A percentile compares a stretch with the other conserved stretches of the same genome.
Conservation (phyloP, 1,140 invertebrate genomes). For the Oncopeltus fasciatus region DNA sequence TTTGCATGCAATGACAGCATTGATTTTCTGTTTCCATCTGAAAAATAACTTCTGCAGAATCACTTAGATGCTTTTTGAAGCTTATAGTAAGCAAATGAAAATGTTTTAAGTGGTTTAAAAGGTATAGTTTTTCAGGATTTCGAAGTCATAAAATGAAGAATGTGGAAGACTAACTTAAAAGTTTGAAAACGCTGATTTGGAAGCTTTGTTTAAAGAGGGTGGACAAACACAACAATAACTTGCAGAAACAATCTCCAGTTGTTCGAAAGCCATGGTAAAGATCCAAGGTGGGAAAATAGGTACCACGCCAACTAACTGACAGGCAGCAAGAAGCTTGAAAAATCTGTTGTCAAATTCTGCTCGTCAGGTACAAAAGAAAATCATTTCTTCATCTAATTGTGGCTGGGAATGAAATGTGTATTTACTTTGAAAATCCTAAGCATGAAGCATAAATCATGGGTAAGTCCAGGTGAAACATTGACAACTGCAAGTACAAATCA, state of each 20-base stretch:
- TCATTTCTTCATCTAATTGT: conserved; percentile 25
- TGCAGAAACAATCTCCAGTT: neutral
- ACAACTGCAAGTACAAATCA: conserved; percentile 20
- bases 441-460: conserved; percentile 24
- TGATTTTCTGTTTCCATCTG: too few relatives aligned
- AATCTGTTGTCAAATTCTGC: conserved; percentile 24
- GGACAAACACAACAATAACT: too few relatives aligned
- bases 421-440: conserved; percentile 14
- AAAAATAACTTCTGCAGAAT: too few relatives aligned
- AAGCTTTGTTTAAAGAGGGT: too few relatives aligned
- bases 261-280: conserved; percentile 1
- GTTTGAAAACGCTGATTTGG: too few relatives aligned
- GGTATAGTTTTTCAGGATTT: too few relatives aligned
- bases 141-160: too few relatives aligned
- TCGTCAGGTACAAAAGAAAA: conserved; percentile 25
- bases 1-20: too few relatives aligned
- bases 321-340: conserved; percentile 19
- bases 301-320: conserved; percentile 18
- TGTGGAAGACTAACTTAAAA: too few relatives aligned
- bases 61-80: too few relatives aligned
- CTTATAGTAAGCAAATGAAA: too few relatives aligned
- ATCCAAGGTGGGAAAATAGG: neutral
- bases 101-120: too few relatives aligned
- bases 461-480: conserved; percentile 16
- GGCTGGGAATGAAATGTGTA: conserved; percentile 19